Conservation (phyloP, 1,140 invertebrate species). For the Aethina tumida region DNA sequence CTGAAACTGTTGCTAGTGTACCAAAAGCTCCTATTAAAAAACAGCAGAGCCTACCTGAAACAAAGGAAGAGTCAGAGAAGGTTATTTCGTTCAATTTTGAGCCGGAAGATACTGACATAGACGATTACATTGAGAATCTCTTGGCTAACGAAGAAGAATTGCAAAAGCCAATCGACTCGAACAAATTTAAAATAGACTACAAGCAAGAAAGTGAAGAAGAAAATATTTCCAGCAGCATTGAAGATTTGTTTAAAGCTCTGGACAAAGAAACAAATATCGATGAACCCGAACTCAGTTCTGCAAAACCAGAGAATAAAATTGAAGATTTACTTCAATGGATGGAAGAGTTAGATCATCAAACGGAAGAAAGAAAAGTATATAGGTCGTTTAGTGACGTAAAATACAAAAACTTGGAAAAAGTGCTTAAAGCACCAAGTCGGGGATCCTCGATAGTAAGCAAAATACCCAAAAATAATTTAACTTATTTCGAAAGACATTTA, state of each 20-base stretch:
- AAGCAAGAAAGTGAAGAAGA: slow-evolving; percentile 16
- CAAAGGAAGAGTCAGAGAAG: slow-evolving; percentile 14
- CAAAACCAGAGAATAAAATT: slow-evolving; percentile 30
- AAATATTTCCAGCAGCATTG: slow-evolving; percentile 29
- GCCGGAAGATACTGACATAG: slow-evolving; percentile 28
- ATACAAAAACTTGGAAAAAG: slow-evolving; percentile 32
- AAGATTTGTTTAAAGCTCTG: slow-evolving; percentile 33
- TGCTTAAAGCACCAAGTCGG: slow-evolving; percentile 24
- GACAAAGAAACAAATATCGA: slow-evolving; percentile 25
- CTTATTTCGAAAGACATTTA: slow-evolving; percentile 30
- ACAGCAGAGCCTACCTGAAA: slow-evolving; percentile 24
- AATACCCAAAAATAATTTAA: slow-evolving; percentile 31
- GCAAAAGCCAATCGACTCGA: slow-evolving; percentile 27
- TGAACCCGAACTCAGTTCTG: slow-evolving; percentile 15
- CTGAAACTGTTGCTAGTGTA: slow-evolving; percentile 13
- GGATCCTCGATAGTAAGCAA: slow-evolving; percentile 27
- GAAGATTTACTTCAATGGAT: slow-evolving; percentile 33
- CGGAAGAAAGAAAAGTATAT: slow-evolving; percentile 24
- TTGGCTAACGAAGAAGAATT: slow-evolving; percentile 32
- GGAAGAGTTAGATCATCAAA: slow-evolving; percentile 32
- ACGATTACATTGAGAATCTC: slow-evolving; percentile 34
- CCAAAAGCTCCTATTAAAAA: slow-evolving; percentile 19
- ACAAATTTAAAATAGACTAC: slow-evolving; percentile 15
- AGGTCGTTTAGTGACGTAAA: slow-evolving; percentile 30
- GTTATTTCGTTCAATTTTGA: slow-evolving; percentile 32